Base-by-base conservation (phyloP, 92 coral and sea anemone genomes). In the Heliopora coerulea region DNA sequence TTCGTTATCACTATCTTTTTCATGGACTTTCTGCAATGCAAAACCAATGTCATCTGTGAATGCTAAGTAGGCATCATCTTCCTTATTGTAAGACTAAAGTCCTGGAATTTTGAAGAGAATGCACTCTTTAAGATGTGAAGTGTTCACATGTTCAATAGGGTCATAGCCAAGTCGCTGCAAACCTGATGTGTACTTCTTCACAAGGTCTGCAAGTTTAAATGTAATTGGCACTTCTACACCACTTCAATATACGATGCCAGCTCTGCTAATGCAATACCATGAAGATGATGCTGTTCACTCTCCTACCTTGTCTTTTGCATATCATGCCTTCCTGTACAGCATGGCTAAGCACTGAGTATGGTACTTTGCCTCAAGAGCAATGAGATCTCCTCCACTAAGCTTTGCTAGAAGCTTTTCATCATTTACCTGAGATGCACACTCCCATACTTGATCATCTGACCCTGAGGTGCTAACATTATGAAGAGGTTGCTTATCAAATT, bases 251-350 rank as follows among this genome's bases (percentile, higher is more conserved):
- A 78, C 19, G 82, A 78, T 65, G 82, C 86, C 25, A 86, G 57
- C 66, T 86, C 70, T 23, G 90, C 86, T 54, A 86, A 82, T 39
- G 90, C 82, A n/a, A 86, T 73, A 65, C 78, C 72, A 33, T 37
- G 52, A 19, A 64, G 44, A 14, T 60, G 54, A 33, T 81, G 56
- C 57, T 62, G 56, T 14, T 78, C 60, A 74, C n/a, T 39, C 75
- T 59, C 33, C 29, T 31, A 30, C 62, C 23, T 62, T 73, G 44
- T 61, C 31, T n/a, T n/a, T n/a, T 15, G 40, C 40, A 49, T 44
- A 33, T 56, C 83, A 79, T 49, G 80, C 86, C 25, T 78, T 80
- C 72, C 74, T 79, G 66, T 83, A 86, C 26, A 86, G 78, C 20
- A 63, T 64, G 8, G 79, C 81, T 25, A 86, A 37, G 72, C 91